These are phyloP conservation scores for Labeo catla DNA, from an alignment of 2,113 vertebrate species.

Conservation along the genomic window DNA sequence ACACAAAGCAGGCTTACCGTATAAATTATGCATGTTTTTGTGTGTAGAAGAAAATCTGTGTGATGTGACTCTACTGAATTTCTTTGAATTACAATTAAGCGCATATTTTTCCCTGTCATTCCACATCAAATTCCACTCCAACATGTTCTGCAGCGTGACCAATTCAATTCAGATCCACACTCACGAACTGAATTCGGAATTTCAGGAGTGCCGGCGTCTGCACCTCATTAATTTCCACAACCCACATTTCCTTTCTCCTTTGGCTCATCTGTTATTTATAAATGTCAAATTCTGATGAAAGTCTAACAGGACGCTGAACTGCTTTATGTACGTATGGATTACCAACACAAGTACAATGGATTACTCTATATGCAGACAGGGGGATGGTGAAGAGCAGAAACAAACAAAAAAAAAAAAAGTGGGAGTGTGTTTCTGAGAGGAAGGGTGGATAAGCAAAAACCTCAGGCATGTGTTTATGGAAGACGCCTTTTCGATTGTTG, in stretches of 20 bases:
- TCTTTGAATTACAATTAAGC: slow-evolving; percentile 9
- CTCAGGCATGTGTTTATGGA: slow-evolving; percentile 37
- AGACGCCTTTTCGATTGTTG: slow-evolving; percentile 22
- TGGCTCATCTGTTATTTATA: background rate
- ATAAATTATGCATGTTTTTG: slow-evolving; percentile 2
- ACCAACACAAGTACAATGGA: background rate
- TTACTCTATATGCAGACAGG: background rate
- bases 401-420: background rate
- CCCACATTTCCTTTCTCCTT: background rate
- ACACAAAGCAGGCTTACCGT: background rate
- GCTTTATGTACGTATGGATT: background rate
- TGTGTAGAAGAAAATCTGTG: slow-evolving; percentile 17
- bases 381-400: background rate
- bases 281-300: background rate
- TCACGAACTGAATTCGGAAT: slow-evolving; percentile 25
- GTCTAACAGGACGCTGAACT: background rate
- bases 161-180: slow-evolving; percentile 9
- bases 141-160: slow-evolving; percentile 13
- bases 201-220: background rate
- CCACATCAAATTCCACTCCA: background rate
- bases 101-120: background rate
- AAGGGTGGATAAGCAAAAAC: slow-evolving; percentile 29
- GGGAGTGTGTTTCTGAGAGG: background rate
- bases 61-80: background rate
- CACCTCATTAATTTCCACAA: background rate